Evolutionary conservation across 1,140 invertebrate species (phyloP).

Genomic region (Drosophila lini): DNA sequence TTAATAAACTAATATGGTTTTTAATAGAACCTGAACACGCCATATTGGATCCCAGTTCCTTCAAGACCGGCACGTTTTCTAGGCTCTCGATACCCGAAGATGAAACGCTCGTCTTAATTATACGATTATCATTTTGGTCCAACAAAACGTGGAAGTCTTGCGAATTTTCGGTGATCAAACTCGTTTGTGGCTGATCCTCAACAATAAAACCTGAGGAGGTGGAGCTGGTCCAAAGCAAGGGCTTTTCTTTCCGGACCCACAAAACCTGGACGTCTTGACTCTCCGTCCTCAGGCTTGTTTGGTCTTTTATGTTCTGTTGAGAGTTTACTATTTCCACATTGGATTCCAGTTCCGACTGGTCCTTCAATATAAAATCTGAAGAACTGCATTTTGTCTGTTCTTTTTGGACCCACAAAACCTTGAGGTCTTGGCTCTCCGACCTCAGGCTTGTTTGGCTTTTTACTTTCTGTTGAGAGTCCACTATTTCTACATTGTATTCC

Average conservation of each 20-base stretch:
- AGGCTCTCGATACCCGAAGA: too few relatives aligned
- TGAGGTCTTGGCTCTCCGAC: too few relatives aligned
- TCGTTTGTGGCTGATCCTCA: not conserved
- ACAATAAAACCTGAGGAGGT: not conserved
- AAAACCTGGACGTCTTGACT: not conserved
- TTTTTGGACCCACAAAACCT: not conserved
- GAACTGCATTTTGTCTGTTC: not conserved
- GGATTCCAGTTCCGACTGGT: not conserved
- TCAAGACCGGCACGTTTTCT: not conserved
- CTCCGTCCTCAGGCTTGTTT: too few relatives aligned
- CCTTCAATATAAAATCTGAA: not conserved
- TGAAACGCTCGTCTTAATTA: too few relatives aligned
- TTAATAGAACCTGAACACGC: not conserved
- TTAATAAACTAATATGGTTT: not conserved
- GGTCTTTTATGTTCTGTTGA: not conserved
- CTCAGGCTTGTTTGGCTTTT: too few relatives aligned
- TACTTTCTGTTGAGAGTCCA: not conserved
- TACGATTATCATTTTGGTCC: not conserved
- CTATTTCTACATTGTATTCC: not conserved
- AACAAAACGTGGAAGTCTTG: not conserved
- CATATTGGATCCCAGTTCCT: not conserved
- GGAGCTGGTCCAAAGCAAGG: not conserved
- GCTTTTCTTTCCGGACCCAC: too few relatives aligned
- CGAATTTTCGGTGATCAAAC: not conserved
- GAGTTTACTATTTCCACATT: not conserved